Evolutionary conservation across 2,113 vertebrate species (phyloP).

Genomic region (Cephalopholis sonnerati): DNA sequence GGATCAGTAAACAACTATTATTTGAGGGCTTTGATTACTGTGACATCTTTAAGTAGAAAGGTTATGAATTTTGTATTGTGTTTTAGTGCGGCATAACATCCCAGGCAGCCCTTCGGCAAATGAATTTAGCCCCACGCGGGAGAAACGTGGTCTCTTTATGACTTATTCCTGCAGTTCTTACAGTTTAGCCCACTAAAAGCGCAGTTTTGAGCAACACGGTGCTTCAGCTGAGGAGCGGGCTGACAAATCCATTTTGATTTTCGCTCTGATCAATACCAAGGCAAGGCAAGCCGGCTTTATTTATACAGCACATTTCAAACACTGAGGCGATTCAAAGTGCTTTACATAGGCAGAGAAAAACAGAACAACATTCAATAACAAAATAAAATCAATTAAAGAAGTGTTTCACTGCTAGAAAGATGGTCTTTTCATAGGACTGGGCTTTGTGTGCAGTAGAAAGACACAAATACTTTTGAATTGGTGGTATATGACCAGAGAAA

Average conservation of each 20-base stretch:
- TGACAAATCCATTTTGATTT: conserved; percentile 73
- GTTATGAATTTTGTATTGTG: conserved; percentile 29
- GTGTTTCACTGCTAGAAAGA: too few species aligned
- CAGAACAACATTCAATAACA: background rate
- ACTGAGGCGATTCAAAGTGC: background rate
- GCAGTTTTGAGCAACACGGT: conserved; percentile 22
- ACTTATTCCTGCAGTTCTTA: conserved; percentile 43
- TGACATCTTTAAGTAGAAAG: conserved; percentile 5
- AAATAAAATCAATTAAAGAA: background rate
- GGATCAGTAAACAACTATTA: conserved; percentile 31
- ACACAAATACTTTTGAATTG: too few species aligned
- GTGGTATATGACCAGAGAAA: too few species aligned
- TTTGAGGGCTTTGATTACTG: conserved; percentile 42
- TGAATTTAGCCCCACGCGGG: conserved; percentile 8
- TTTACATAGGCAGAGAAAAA: background rate
- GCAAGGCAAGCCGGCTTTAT: conserved; percentile 1
- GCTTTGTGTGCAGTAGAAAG: too few species aligned
- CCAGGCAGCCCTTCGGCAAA: conserved; percentile 29
- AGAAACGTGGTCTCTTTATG: conserved; percentile 20
- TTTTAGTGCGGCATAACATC: background rate
- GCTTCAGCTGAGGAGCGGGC: conserved; percentile 33
- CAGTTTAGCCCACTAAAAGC: conserved; percentile 22
- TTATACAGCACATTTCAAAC: background rate
- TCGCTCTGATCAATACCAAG: conserved; percentile 76
- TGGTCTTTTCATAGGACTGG: too few species aligned